Percentiles rank a stretch among this genome's conserved stretches.
Evolutionary conservation across 2,113 vertebrate genomes (phyloP).

Genomic region (Psilopsiagon aurifrons): DNA sequence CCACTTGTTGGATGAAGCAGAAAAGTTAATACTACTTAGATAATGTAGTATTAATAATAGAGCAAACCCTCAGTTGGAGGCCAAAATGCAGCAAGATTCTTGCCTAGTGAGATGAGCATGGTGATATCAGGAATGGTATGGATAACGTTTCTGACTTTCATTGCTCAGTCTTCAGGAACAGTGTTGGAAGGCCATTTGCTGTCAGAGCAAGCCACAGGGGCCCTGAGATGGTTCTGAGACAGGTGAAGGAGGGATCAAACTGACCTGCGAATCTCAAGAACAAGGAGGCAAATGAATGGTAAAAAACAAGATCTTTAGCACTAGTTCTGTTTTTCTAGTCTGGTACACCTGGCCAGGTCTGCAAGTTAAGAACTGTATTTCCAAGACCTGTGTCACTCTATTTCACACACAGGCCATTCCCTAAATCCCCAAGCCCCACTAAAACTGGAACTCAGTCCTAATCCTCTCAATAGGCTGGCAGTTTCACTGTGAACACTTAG

Average conservation of each 20-base stretch:
- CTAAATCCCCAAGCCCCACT: not conserved
- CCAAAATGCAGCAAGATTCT: not conserved
- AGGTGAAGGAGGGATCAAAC: not conserved
- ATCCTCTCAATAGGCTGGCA: not conserved
- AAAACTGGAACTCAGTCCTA: not conserved
- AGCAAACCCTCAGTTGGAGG: not conserved
- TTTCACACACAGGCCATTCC: not conserved
- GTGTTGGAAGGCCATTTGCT: not conserved
- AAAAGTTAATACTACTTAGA: not conserved
- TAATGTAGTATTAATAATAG: not conserved
- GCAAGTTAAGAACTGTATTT: not conserved
- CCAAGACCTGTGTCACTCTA: not conserved
- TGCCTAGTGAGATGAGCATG: not conserved
- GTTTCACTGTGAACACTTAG: not conserved
- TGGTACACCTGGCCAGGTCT: not conserved
- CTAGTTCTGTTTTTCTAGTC: not conserved
- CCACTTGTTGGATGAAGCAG: not conserved
- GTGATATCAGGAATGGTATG: not conserved
- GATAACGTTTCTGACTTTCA: not conserved
- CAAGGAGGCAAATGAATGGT: not conserved
- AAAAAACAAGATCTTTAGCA: not conserved
- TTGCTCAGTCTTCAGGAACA: not conserved
- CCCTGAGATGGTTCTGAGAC: not conserved
- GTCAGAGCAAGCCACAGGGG: not conserved
- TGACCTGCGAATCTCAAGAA: not conserved